A percentile compares a stretch with the other conserved stretches of the same genome.
phyloP scores from a whole-genome alignment of 1,140 invertebrate genomes.

The Lordiphosa collinella region DNA sequence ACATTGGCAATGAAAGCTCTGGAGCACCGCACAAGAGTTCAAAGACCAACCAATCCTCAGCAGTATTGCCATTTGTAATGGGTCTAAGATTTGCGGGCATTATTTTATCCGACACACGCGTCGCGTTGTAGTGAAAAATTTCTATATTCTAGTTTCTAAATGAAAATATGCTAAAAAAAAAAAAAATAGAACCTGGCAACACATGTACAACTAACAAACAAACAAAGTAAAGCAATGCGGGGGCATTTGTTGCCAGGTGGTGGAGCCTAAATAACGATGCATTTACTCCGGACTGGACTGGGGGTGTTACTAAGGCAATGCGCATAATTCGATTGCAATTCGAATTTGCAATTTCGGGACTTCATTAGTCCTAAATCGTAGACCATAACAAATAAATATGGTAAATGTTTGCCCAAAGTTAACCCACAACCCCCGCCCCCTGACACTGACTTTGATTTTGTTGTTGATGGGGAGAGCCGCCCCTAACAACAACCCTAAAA shows the following conservation, averaged over 20 bases:
- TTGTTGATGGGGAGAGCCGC: not conserved
- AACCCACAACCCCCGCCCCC: constrained; percentile 1
- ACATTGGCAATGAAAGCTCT: constrained; percentile 27
- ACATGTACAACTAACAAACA: constrained; percentile 5
- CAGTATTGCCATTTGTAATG: constrained; percentile 79
- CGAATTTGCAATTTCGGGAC: constrained; percentile 27
- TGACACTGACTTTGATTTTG: constrained; percentile 50
- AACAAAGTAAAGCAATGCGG: constrained; percentile 26
- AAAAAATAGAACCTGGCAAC: constrained; percentile 45
- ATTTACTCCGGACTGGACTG: no score
- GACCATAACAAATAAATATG: constrained; percentile 43
- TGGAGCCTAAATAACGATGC: constrained; percentile 42
- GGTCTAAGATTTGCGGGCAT: constrained; percentile 55
- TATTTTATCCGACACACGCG: not conserved
- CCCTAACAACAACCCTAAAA: not conserved
- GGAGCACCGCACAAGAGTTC: constrained; percentile 81
- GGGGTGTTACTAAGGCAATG: constrained; percentile 48
- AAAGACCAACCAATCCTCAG: constrained; percentile 86
- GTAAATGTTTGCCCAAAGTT: constrained; percentile 64
- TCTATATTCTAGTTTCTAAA: constrained; percentile 11
- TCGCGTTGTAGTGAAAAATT: constrained; percentile 14
- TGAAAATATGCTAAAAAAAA: constrained; percentile 27
- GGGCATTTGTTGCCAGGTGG: constrained; percentile 50
- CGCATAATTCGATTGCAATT: constrained; percentile 41
- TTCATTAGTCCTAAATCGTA: constrained; percentile 12